phyloP scores from a whole-genome alignment of 2,888 invertebrate species.

The Volucella bombylans region DNA sequence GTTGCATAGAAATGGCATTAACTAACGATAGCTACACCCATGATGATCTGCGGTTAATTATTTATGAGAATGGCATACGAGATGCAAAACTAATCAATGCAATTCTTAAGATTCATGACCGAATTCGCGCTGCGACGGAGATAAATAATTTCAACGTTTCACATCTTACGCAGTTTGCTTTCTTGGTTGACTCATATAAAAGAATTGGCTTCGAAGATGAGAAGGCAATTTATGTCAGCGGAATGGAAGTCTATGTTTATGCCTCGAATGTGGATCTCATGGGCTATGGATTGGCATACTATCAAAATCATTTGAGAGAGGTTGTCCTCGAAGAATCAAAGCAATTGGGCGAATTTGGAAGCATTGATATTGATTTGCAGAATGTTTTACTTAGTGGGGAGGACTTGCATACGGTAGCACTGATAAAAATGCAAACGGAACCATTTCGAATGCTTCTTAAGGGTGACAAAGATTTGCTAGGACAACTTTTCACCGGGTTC shows the following conservation, averaged over 20 bases:
- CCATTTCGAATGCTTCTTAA: constrained; percentile 77
- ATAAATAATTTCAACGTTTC: constrained; percentile 80
- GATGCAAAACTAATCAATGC: constrained; percentile 81
- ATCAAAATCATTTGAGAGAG: constrained; percentile 80
- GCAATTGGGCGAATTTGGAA: not conserved
- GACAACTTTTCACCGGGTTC: constrained; percentile 76
- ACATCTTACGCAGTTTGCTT: constrained; percentile 80
- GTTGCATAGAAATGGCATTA: constrained; percentile 93
- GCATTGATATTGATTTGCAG: constrained; percentile 75
- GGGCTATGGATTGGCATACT: constrained; percentile 81
- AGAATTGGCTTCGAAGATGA: constrained; percentile 79
- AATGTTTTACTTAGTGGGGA: constrained; percentile 78
- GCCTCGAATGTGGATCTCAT: constrained; percentile 80
- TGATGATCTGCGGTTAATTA: constrained; percentile 84
- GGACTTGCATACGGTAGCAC: constrained; percentile 76
- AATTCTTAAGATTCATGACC: constrained; percentile 83
- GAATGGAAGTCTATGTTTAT: constrained; percentile 82
- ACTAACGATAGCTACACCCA: constrained; percentile 81
- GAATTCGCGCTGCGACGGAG: constrained; percentile 78
- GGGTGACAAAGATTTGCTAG: constrained; percentile 27
- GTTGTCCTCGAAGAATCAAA: constrained; percentile 77
- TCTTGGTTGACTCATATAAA: constrained; percentile 79
- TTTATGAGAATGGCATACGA: constrained; percentile 83
- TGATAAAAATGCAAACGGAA: constrained; percentile 79
- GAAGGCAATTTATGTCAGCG: constrained; percentile 80